Percentiles rank a stretch among this genome's conserved stretches.
Conservation (phyloP, 2,797 vertebrate species). For the Sebastolobus altivelis region DNA sequence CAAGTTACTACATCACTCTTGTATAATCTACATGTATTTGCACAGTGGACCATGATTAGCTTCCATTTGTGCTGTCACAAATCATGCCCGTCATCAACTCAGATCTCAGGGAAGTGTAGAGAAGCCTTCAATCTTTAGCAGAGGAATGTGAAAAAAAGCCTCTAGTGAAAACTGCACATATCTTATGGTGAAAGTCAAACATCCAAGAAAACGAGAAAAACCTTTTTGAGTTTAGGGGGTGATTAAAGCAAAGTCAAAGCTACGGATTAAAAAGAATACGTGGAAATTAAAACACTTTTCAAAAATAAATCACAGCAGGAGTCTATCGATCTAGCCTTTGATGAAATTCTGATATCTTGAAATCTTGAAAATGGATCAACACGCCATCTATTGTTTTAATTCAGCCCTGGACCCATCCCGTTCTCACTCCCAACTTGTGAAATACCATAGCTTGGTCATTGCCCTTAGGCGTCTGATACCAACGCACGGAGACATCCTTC, state of each 20-base stretch:
- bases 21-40: neutral
- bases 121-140: neutral
- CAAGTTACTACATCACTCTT: neutral
- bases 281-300: slow-evolving; percentile 16
- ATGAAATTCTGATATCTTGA: neutral
- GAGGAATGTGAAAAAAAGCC: neutral
- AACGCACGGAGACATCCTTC: too few species aligned
- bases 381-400: too few species aligned
- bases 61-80: neutral
- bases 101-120: neutral
- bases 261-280: neutral
- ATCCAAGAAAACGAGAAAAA: slow-evolving; percentile 2
- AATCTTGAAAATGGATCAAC: too few species aligned
- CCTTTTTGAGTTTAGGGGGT: neutral
- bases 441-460: too few species aligned
- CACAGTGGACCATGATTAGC: neutral
- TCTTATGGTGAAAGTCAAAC: neutral
- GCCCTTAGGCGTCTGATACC: too few species aligned
- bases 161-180: neutral
- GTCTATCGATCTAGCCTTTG: neutral
- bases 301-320: slow-evolving; percentile 10
- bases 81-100: neutral
- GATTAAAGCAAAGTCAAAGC: slow-evolving; percentile 21
- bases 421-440: too few species aligned
- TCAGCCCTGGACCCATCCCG: too few species aligned